These are phyloP conservation scores for Portevinia maculata DNA, from an alignment of 2,888 invertebrate species.

Conservation along the genomic window DNA sequence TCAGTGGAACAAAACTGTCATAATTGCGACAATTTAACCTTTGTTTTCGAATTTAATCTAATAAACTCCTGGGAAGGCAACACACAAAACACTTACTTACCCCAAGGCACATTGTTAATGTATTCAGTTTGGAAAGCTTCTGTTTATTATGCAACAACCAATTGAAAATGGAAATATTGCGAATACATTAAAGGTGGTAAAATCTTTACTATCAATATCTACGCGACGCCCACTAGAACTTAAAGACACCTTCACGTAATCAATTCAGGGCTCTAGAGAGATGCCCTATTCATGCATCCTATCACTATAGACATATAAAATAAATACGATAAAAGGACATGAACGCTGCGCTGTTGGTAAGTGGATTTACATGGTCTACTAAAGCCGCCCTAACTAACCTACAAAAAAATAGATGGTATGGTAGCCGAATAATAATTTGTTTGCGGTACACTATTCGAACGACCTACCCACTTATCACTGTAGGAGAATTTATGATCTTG, in stretches of 20 bases:
- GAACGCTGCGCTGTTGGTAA: background rate
- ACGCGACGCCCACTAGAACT: background rate
- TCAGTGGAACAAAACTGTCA: slow-evolving; percentile 21
- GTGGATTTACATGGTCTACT: slow-evolving; percentile 17
- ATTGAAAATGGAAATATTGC: slow-evolving; percentile 35
- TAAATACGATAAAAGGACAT: slow-evolving; percentile 6
- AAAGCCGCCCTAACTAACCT: slow-evolving; percentile 41
- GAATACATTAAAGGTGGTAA: background rate
- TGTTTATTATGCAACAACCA: slow-evolving; percentile 35
- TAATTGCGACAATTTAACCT: slow-evolving; percentile 39
- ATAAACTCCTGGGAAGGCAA: slow-evolving; percentile 36
- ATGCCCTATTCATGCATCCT: background rate
- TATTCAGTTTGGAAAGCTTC: slow-evolving; percentile 26
- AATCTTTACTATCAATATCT: background rate
- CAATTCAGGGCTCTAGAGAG: background rate
- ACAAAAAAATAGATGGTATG: background rate
- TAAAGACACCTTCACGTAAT: background rate
- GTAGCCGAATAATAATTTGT: slow-evolving; percentile 22
- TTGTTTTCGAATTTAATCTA: slow-evolving; percentile 40
- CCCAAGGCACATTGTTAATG: background rate
- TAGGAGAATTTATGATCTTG: slow-evolving; percentile 26
- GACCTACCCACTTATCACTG: slow-evolving; percentile 15
- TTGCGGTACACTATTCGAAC: slow-evolving; percentile 12
- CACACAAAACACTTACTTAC: slow-evolving; percentile 10
- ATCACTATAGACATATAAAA: background rate